Base-by-base conservation (phyloP, 1,140 invertebrate genomes). In the Drosophila kurseongensis region DNA sequence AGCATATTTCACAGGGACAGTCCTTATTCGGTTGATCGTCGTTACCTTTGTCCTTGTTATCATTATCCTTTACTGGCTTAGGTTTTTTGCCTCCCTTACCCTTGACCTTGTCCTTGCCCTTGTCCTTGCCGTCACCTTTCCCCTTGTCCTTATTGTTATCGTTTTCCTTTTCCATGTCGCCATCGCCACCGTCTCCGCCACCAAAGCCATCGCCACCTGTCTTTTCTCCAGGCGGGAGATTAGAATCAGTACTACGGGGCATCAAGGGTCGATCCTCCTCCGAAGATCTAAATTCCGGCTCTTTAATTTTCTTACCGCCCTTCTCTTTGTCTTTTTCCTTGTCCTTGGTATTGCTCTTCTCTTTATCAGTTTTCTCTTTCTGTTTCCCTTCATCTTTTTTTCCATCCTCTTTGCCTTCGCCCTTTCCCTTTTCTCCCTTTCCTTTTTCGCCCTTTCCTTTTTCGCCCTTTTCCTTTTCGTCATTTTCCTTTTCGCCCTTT, bases 1-100 rank as follows among this genome's bases (percentile, higher is more conserved):
- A 29, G 10, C 81, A 84, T 9, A 79, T 58, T 23, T 55, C 47
- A 44, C 82, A 86, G 1, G 83, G 82, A 18, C 78, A 82, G 27
- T 72, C 69, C 14, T 65, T 62, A 0, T 8, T 1, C 1, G 23
- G 13, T 13, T 23, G 23, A 3, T 10, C 7, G 1, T 10, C 35
- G 13, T 27, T 10, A 23, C 5, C 44, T 4, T 23, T 56, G 4
- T 16, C 23, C 23, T 23, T 23, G 23, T 23, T 60, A 6, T 23
- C 41, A 10, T 18, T 41, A 8, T 6, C 14, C 18, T 23, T 40
- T 18, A 10, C 27, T 9, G 10, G 12, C 18, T 8, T 42, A 13
- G 10, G 32, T 8, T 32, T 50, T 1, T 27, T 48, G 6, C 41
- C 51, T 0, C 8, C 45, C 9, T 42, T 47, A 0, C 36, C n/a